Percentiles rank a stretch among this genome's conserved stretches.
Conservation (phyloP, 2,888 invertebrate genomes). For the Cantharis flavilabris region DNA sequence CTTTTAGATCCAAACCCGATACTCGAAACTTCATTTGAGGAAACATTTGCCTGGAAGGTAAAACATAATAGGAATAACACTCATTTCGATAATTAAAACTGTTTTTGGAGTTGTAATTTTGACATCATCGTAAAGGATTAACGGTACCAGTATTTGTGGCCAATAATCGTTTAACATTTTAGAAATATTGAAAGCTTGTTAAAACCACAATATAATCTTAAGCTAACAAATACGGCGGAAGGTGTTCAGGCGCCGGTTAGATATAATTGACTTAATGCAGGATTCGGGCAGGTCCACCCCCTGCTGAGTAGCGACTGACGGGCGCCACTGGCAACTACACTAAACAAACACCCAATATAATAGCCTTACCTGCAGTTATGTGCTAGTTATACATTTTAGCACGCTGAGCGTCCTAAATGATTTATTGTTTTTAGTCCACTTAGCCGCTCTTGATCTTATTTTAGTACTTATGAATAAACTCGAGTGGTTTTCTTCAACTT, state of each 20-base stretch:
- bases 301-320: conserved; percentile 47
- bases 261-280: conserved; percentile 40
- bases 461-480: conserved; percentile 26
- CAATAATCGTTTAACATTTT: background rate
- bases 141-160: background rate
- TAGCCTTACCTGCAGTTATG: conserved; percentile 47
- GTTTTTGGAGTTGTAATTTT: background rate
- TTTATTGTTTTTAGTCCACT: conserved; percentile 34
- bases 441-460: conserved; percentile 29
- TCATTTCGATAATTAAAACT: background rate
- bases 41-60: conserved; percentile 94
- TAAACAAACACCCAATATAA: conserved; percentile 47
- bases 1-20: conserved; percentile 96
- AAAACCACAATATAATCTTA: conserved; percentile 13
- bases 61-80: conserved; percentile 13
- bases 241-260: conserved; percentile 36
- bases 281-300: conserved; percentile 37
- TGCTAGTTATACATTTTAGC: conserved; percentile 34
- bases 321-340: conserved; percentile 49
- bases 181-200: conserved; percentile 3
- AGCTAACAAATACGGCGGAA: conserved; percentile 18
- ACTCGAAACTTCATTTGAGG: conserved; percentile 99
- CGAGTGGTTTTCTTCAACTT: conserved; percentile 12
- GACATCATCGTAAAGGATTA: background rate
- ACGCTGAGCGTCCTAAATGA: conserved; percentile 27